phyloP scores from a whole-genome alignment of 2,888 invertebrate species.

The Pinctada fucata region DNA sequence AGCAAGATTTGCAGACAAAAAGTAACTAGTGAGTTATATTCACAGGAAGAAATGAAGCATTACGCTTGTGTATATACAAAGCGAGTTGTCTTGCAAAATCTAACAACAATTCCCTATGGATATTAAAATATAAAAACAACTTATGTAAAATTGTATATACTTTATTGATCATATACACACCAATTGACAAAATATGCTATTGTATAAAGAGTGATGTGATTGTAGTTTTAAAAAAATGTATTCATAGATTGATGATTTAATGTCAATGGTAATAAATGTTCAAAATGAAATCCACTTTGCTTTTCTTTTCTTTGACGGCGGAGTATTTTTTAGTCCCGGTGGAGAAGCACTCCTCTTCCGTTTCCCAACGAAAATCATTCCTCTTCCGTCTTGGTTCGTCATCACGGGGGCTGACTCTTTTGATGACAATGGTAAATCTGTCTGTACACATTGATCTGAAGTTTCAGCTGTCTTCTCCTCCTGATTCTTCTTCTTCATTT shows the following conservation, averaged over 20 bases:
- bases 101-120: constrained; percentile 37
- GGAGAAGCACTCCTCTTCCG: constrained; percentile 5
- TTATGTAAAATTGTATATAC: too few species aligned
- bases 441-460: constrained; percentile 2
- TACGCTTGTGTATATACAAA: constrained; percentile 25
- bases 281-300: too few species aligned
- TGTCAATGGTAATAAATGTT: too few species aligned
- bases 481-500: too few species aligned
- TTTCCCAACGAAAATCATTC: neutral
- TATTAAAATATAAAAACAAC: constrained; percentile 7
- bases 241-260: too few species aligned
- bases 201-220: too few species aligned
- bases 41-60: constrained; percentile 76
- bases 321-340: neutral
- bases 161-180: too few species aligned
- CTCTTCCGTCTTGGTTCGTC: constrained; percentile 1
- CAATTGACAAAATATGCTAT: too few species aligned
- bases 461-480: neutral
- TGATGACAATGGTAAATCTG: neutral
- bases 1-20: constrained; percentile 77
- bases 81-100: constrained; percentile 16
- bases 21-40: constrained; percentile 83
- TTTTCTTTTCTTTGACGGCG: too few species aligned
- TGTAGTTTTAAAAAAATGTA: too few species aligned
- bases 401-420: neutral